Conservation (phyloP, 1,140 invertebrate genomes). For the Achroia grisella region DNA sequence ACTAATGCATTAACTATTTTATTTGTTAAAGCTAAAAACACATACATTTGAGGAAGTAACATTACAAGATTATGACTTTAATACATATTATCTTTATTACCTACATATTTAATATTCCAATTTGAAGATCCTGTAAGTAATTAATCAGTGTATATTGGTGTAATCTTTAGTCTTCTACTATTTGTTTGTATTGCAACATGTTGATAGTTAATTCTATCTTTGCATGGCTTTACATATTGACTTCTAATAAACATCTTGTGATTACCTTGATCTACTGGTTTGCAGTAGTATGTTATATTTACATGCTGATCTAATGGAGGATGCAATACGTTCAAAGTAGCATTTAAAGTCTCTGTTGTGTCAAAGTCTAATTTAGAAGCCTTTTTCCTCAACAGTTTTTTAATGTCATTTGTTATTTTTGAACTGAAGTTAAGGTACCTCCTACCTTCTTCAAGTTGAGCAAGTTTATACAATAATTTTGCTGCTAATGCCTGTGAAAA, state of each 20-base stretch:
- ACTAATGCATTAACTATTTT: constrained; percentile 35
- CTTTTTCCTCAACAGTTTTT: constrained; percentile 43
- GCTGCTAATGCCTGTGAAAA: constrained; percentile 37
- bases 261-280: constrained; percentile 50
- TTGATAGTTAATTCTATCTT: constrained; percentile 13
- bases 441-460: constrained; percentile 45
- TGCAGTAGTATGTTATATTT: constrained; percentile 30
- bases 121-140: background rate
- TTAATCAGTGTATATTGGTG: constrained; percentile 25
- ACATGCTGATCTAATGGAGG: constrained; percentile 28
- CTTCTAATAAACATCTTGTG: constrained; percentile 31
- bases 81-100: constrained; percentile 1
- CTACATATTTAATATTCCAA: constrained; percentile 9
- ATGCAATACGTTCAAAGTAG: constrained; percentile 33
- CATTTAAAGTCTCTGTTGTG: constrained; percentile 32
- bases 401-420: constrained; percentile 49
- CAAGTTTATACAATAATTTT: constrained; percentile 35
- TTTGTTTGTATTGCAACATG: constrained; percentile 15
- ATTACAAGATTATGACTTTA: background rate
- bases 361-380: constrained; percentile 26
- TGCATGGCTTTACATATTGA: constrained; percentile 17
- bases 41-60: background rate
- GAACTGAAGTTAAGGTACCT: constrained; percentile 52
- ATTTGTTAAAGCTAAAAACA: constrained; percentile 33
- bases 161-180: constrained; percentile 24